Percentiles rank a stretch among this genome's conserved stretches.
phyloP scores from a whole-genome alignment of 2,797 vertebrate genomes.

The Adelosebastes latens region DNA sequence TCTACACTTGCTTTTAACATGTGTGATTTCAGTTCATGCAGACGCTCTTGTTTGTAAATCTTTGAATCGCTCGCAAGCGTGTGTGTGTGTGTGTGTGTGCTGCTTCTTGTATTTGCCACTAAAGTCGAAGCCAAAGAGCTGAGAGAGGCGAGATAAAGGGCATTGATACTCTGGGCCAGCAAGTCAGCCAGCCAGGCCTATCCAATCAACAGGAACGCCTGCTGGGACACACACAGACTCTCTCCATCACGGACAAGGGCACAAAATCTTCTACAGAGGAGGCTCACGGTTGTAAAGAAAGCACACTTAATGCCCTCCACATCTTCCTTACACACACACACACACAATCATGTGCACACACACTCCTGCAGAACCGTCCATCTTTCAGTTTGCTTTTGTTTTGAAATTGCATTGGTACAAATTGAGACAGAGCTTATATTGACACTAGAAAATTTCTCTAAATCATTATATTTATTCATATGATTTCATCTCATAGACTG shows the following conservation, averaged over 20 bases:
- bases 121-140: constrained; percentile 45
- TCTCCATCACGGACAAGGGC: constrained; percentile 72
- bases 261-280: constrained; percentile 58
- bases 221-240: constrained; percentile 68
- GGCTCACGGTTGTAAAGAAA: constrained; percentile 38
- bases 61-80: constrained; percentile 19
- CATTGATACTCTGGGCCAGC: constrained; percentile 60
- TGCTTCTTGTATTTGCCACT: constrained; percentile 8
- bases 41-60: constrained; percentile 7
- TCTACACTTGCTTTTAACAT: constrained; percentile 67
- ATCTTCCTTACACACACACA: neutral
- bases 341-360: neutral
- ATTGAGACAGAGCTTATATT: neutral
- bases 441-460: neutral
- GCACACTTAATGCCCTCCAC: neutral
- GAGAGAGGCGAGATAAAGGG: constrained; percentile 61
- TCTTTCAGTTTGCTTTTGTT: neutral
- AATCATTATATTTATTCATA: neutral
- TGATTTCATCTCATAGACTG: too few relatives aligned
- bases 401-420: neutral
- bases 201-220: constrained; percentile 76
- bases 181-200: constrained; percentile 68
- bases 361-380: neutral
- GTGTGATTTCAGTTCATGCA: constrained; percentile 43
- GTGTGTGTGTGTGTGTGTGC: neutral